A percentile compares a stretch with the other conserved stretches of the same genome.
These are phyloP conservation scores for Rhinoderma darwinii DNA, from an alignment of 2,113 vertebrate genomes.

Conservation along the genomic window DNA sequence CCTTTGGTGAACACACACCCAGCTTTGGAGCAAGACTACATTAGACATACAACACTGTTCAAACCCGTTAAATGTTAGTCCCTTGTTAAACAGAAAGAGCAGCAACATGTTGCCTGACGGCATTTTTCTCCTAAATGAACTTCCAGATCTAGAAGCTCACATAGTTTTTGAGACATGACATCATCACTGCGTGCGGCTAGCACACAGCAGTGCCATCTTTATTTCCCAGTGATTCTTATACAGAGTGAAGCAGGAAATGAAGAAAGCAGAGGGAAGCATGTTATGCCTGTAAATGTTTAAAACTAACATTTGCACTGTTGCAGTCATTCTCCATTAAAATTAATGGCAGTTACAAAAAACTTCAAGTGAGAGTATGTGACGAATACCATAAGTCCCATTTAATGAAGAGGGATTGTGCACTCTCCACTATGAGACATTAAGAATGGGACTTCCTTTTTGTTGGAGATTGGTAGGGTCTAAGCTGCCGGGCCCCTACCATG, in stretches of 20 bases:
- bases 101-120: neutral
- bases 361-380: too few relatives aligned
- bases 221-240: neutral
- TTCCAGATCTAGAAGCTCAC: neutral
- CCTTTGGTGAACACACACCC: neutral
- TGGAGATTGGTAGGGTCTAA: too few relatives aligned
- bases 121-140: neutral
- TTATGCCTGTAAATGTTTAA: neutral
- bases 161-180: slow-evolving; percentile 26
- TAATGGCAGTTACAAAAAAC: too few relatives aligned
- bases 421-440: too few relatives aligned
- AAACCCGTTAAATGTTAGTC: slow-evolving; percentile 17
- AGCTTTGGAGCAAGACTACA: neutral
- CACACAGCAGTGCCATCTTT: slow-evolving; percentile 11
- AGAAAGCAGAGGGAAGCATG: neutral
- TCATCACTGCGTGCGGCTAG: neutral
- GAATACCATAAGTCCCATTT: too few relatives aligned
- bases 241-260: slow-evolving; percentile 20
- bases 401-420: too few relatives aligned
- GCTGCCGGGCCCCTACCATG: too few relatives aligned
- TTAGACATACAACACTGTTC: neutral
- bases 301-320: neutral
- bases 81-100: slow-evolving; percentile 1
- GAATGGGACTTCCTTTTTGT: too few relatives aligned
- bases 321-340: neutral